Evolutionary conservation across 2,113 vertebrate genomes (phyloP).

Genomic region (Herpetotheres cachinnans): DNA sequence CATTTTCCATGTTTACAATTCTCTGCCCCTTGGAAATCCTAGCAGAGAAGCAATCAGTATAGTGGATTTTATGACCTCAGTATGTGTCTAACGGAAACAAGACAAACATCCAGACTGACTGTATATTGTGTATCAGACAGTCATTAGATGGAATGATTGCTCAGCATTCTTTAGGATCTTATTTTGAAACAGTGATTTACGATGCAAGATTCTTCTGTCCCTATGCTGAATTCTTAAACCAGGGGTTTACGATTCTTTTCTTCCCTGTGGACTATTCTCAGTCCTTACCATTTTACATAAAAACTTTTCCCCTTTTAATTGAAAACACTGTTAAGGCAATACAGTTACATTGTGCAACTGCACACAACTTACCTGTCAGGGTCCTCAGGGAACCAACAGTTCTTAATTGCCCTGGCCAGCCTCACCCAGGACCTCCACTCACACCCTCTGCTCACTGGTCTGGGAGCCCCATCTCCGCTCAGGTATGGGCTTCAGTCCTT

Average conservation of each 20-base stretch:
- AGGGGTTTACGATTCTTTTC: background rate
- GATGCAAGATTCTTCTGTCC: background rate
- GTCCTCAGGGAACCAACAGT: background rate
- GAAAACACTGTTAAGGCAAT: background rate
- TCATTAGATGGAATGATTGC: background rate
- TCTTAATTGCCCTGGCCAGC: background rate
- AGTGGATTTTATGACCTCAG: background rate
- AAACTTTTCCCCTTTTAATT: background rate
- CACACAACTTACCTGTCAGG: background rate
- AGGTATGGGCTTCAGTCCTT: background rate
- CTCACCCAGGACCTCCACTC: background rate
- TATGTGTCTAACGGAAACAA: background rate
- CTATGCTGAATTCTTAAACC: background rate
- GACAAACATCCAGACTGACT: constrained; percentile 4
- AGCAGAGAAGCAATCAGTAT: background rate
- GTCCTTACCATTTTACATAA: background rate
- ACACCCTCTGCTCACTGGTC: background rate
- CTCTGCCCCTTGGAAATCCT: constrained; percentile 1
- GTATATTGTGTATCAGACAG: background rate
- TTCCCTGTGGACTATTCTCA: background rate
- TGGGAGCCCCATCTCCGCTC: background rate
- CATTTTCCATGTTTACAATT: background rate
- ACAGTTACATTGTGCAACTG: background rate
- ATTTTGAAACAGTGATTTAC: background rate
- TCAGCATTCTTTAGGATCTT: constrained; percentile 13